These are phyloP conservation scores for Drosophila ohnishii DNA, from an alignment of 1,140 invertebrate species.

Conservation along the genomic window DNA sequence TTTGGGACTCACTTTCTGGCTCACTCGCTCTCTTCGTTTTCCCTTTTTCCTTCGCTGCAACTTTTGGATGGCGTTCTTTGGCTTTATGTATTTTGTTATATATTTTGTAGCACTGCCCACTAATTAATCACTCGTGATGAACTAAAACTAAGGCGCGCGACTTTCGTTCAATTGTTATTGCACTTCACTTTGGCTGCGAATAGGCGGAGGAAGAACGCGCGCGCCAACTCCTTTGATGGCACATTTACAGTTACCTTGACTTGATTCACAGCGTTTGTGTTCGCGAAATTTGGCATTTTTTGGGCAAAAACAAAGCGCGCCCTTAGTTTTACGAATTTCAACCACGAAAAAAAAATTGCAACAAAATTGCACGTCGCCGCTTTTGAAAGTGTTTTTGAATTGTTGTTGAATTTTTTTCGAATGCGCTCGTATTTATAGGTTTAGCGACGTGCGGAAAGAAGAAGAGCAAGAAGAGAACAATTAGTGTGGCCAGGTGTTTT, in stretches of 20 bases:
- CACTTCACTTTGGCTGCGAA: conserved; percentile 1
- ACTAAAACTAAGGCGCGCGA: neutral
- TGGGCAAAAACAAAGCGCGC: neutral
- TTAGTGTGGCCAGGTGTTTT: too few relatives aligned
- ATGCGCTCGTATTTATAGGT: too few relatives aligned
- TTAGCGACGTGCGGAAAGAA: too few relatives aligned
- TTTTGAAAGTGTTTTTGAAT: too few relatives aligned
- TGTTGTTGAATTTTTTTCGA: too few relatives aligned
- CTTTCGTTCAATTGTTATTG: neutral
- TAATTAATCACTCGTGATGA: conserved; percentile 3
- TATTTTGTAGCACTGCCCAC: neutral
- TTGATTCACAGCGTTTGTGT: neutral
- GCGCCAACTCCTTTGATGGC: neutral
- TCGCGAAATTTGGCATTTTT: neutral
- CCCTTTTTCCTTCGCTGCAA: neutral
- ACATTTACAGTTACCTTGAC: neutral
- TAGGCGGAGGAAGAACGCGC: neutral
- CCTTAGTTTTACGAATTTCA: neutral
- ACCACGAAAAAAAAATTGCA: neutral
- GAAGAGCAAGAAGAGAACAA: too few relatives aligned
- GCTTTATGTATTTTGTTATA: neutral
- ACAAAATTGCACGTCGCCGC: too few relatives aligned
- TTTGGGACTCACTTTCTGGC: conserved; percentile 12
- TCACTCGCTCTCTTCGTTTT: neutral
- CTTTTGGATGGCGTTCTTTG: conserved; percentile 4